These are phyloP conservation scores for Syrrhaptes paradoxus DNA, from an alignment of 2,113 vertebrate genomes.

Conservation along the genomic window DNA sequence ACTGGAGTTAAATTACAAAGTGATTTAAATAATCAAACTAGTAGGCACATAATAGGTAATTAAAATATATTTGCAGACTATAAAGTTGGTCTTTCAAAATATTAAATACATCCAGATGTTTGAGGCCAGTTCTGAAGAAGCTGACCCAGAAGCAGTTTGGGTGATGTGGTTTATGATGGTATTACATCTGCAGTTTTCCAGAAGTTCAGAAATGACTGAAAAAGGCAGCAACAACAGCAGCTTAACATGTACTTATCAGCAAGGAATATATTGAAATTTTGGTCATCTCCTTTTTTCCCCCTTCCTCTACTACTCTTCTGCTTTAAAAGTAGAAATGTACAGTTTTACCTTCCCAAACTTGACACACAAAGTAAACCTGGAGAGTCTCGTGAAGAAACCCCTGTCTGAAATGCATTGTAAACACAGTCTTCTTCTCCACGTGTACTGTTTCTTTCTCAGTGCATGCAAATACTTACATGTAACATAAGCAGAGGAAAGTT, in stretches of 20 bases:
- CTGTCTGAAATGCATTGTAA: background rate
- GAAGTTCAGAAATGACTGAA: background rate
- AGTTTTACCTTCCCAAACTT: background rate
- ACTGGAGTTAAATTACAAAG: background rate
- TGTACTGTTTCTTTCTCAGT: background rate
- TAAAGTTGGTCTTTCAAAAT: background rate
- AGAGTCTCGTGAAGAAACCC: background rate
- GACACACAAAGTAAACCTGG: background rate
- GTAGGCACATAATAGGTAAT: background rate
- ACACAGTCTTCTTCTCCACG: fast-evolving
- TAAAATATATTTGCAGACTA: background rate
- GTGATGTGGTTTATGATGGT: background rate
- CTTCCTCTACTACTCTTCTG: background rate
- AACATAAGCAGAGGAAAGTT: background rate
- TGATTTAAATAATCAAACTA: background rate
- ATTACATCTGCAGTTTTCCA: background rate
- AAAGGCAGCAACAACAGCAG: background rate
- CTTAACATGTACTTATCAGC: background rate
- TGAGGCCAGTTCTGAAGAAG: background rate
- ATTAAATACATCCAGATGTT: background rate
- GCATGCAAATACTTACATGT: background rate
- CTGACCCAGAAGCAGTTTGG: background rate
- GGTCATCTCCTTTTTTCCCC: background rate
- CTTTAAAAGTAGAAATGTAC: background rate
- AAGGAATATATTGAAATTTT: background rate